Evolutionary conservation across 1,140 invertebrate species (phyloP).

Genomic region (Macrocentrus cingulum): DNA sequence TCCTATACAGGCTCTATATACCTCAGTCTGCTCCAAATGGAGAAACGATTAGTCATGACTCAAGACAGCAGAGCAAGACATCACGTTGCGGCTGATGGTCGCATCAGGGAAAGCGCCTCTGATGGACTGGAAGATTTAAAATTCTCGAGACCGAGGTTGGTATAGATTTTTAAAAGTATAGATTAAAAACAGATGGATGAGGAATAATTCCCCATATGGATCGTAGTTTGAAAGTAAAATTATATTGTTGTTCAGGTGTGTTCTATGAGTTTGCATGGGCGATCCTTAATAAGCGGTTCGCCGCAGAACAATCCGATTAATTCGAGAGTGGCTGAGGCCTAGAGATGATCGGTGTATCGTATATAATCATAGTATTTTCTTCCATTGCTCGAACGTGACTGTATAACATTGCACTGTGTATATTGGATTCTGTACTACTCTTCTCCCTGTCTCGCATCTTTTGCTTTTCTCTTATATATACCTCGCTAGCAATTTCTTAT

Average conservation of each 20-base stretch:
- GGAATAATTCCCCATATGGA: too few relatives aligned
- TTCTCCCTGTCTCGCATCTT: neutral
- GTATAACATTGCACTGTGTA: neutral
- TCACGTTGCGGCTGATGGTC: constrained; percentile 6
- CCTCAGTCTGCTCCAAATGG: constrained; percentile 7
- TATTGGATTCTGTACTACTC: neutral
- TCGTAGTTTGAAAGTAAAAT: too few relatives aligned
- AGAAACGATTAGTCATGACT: constrained; percentile 23
- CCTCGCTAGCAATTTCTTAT: too few relatives aligned
- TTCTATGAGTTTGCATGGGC: constrained; percentile 26
- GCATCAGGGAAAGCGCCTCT: neutral
- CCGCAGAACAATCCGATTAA: constrained; percentile 31
- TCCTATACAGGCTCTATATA: constrained; percentile 18
- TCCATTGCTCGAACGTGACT: constrained; percentile 32
- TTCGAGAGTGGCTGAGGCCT: constrained; percentile 25
- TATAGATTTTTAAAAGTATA: too few relatives aligned
- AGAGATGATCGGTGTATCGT: constrained; percentile 28
- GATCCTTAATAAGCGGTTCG: constrained; percentile 29
- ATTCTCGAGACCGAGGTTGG: too few relatives aligned
- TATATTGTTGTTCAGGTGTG: too few relatives aligned
- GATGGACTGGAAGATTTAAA: neutral
- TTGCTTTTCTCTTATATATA: neutral
- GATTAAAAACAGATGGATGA: too few relatives aligned
- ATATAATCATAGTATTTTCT: constrained; percentile 32
- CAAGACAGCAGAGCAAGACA: neutral